Base-by-base conservation (phyloP, 2,888 invertebrate genomes). In the Ophioninae sp. region DNA sequence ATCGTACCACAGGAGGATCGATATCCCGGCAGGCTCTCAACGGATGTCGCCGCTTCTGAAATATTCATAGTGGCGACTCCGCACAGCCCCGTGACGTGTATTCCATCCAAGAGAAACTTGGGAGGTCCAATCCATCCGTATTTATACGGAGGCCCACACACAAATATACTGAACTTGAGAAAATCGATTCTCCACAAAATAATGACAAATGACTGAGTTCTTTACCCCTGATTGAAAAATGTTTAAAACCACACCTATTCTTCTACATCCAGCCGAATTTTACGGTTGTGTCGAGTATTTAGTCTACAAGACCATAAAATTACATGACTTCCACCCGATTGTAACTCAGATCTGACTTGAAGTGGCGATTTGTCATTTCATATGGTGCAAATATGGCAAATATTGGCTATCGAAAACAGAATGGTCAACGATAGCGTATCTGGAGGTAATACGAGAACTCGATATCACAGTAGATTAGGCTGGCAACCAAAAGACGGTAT, bases 41-140 rank as follows among this genome's bases (percentile, higher is more conserved):
- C 70, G 78, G 75, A 79, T 75, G 82, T 82, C 82, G 70, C 70
- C 75, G 75, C 68, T 81, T 81, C 61, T 81, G 77, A 81, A 81
- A 81, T 81, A 81, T 81, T 81, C 77, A 77, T 73, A 72, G 72
- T 50, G 8, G 23, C 68, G 64, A 21, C 39, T 37, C 37, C 17
- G 37, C 13, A 37, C 30, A 37, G n/a, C 41, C 50, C 41, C 59
- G 20, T 59, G 20, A 21, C 59, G 59, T 7, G 20, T 21, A 21
- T 59, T 59, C 20, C 59, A 20, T 21, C 59, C 59, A 8, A 8
- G 8, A 59, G 59, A 59, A 2, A 50, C 50, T 21, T 21, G 20
- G 21, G 21, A 21, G 59, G 59, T 59, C 59, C 50, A 21, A 59
- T 59, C 21, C 8, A 59, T 21, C 59, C 20, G 21, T 59, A 59